phyloP scores from a whole-genome alignment of 2,113 vertebrate genomes.

The Sceloporus undulatus region DNA sequence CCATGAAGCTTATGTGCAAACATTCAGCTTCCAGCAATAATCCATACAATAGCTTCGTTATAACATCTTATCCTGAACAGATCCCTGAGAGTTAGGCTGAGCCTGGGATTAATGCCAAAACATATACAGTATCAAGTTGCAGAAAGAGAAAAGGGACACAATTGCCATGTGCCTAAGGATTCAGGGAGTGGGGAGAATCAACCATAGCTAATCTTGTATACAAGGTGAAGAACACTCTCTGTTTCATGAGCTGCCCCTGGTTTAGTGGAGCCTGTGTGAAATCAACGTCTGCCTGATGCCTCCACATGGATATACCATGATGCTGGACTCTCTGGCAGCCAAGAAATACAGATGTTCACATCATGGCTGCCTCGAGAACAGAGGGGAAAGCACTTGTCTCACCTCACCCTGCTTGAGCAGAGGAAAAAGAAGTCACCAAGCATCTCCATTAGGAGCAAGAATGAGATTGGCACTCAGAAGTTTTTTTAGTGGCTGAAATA shows the following conservation, averaged over 20 bases:
- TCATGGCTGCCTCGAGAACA: background rate
- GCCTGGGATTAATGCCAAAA: constrained; percentile 12
- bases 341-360: constrained; percentile 6
- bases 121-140: background rate
- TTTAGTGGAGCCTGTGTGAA: constrained; percentile 26
- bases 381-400: background rate
- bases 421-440: background rate
- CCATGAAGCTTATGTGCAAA: background rate
- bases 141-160: background rate
- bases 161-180: constrained; percentile 20
- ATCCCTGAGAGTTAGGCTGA: background rate
- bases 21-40: background rate
- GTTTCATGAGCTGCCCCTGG: constrained; percentile 21
- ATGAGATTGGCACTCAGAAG: background rate
- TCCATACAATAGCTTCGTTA: background rate
- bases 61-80: background rate
- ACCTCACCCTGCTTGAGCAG: background rate
- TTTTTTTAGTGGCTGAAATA: background rate
- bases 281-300: constrained; percentile 5
- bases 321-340: constrained; percentile 27
- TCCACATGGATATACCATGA: constrained; percentile 23
- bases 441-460: background rate
- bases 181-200: background rate
- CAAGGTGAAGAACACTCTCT: constrained; percentile 26
- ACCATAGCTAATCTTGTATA: constrained; percentile 38